These are phyloP conservation scores for Calcarius ornatus DNA, from an alignment of 2,113 vertebrate genomes.

Conservation along the genomic window DNA sequence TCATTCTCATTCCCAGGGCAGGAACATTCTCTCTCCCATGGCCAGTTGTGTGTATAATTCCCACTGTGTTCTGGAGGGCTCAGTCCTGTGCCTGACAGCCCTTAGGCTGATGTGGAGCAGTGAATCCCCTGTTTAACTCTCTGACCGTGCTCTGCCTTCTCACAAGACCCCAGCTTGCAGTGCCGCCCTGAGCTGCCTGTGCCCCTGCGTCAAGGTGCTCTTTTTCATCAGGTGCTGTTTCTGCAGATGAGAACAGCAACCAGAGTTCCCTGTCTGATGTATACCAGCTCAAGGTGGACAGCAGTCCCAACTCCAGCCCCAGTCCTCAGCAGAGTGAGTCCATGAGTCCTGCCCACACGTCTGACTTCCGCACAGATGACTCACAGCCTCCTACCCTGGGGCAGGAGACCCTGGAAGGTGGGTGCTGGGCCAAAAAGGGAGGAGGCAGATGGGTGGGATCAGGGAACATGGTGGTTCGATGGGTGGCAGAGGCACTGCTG, in stretches of 20 bases:
- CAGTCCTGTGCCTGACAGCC: neutral
- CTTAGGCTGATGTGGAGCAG: fast-evolving
- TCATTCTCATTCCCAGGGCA: neutral
- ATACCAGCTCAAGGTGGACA: constrained; percentile 93
- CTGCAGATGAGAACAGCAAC: constrained; percentile 96
- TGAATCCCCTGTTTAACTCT: neutral
- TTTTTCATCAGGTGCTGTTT: constrained; percentile 53
- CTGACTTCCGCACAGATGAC: constrained; percentile 87
- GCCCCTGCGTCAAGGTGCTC: neutral
- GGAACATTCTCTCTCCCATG: neutral
- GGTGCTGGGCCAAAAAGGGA: neutral
- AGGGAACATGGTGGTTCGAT: fast-evolving
- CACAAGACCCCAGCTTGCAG: neutral
- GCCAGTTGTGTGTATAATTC: neutral
- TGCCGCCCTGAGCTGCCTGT: neutral
- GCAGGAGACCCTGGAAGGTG: constrained; percentile 92
- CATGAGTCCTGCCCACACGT: constrained; percentile 85
- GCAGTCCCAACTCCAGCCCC: constrained; percentile 89
- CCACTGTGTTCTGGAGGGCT: fast-evolving
- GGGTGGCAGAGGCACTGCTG: neutral
- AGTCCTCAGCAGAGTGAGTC: constrained; percentile 93
- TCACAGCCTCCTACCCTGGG: constrained; percentile 94
- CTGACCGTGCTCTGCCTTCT: neutral
- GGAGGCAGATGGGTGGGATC: neutral
- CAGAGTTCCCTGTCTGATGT: constrained; percentile 94